Evolutionary conservation across 1,140 invertebrate species (phyloP), one percentile per base, ranked within the genome.

Genomic region (Akabosia matsudoensis): DNA sequence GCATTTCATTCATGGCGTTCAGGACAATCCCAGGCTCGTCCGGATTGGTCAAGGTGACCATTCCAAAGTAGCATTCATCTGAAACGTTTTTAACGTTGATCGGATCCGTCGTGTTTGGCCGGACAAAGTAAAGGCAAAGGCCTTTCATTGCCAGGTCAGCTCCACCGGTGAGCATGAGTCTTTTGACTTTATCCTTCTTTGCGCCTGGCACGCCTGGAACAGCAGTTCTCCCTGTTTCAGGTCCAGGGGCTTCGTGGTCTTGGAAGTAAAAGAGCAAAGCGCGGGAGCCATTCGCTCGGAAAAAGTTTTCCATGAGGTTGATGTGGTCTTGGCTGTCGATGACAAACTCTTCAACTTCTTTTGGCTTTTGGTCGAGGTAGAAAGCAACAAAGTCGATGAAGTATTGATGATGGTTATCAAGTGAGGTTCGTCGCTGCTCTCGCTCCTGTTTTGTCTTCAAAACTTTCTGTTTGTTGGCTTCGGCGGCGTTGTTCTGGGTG

Each of bases 381-480:
- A 86, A 84, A n/a, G 89, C 88, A 34, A 87, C 88, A 74, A 88
- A 87, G 79, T 91, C 90, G 52, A 91, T 84, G 16, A 92, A 82
- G 82, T 89, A 89, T 33, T 76, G 52, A 56, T 81, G 80, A 30
- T 79, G 75, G 18, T 61, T 75, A 87, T 86, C 88, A 14, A 91
- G 76, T 30, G 82, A 83, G 73, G 83, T 83, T 79, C 86, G 82
- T 76, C 90, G 84, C 31, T 82, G 82, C 54, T 84, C 85, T 61
- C 88, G 84, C 70, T 84, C 82, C 78, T 87, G 87, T 80, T 87
- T 88, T 56, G 86, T 87, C 83, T 86, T 87, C 31, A 83, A 84
- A 7, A 81, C 56, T 61, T 79, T 79, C 24, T 77, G 75, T 31
- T 78, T 79, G 22, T 74, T 79, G 0, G 79, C 4, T 70, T 81